phyloP scores from a whole-genome alignment of 64 coral and sea anemone genomes.

The Catalaphyllia jardinei region DNA sequence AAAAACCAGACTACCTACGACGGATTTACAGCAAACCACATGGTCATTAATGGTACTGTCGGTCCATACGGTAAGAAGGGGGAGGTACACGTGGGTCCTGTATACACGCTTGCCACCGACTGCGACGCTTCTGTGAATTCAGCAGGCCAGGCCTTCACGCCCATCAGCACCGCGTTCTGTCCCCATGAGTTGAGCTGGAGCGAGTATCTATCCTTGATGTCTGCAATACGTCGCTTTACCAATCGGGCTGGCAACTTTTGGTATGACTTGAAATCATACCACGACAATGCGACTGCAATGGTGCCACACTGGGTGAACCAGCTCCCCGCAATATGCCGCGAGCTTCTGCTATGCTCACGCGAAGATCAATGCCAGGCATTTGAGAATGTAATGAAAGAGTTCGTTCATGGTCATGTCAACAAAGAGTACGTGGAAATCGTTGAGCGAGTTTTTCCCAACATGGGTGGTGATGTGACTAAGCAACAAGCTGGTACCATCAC shows the following conservation, averaged over 20 bases:
- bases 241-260: constrained; percentile 33
- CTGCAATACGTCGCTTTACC: constrained; percentile 21
- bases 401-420: constrained; percentile 40
- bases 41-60: constrained; percentile 33
- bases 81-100: not conserved
- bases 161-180: constrained; percentile 54
- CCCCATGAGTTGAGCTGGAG: constrained; percentile 38
- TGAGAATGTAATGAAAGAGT: not conserved
- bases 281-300: constrained; percentile 17
- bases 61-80: constrained; percentile 22
- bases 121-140: constrained; percentile 45
- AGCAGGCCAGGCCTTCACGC: constrained; percentile 46
- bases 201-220: constrained; percentile 34
- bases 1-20: constrained; percentile 28
- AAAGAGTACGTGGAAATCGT: constrained; percentile 17
- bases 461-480: constrained; percentile 28
- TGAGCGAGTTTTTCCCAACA: constrained; percentile 26
- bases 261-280: not conserved
- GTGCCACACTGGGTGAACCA: constrained; percentile 19
- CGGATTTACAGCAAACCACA: constrained; percentile 47
- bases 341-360: constrained; percentile 16
- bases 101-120: constrained; percentile 42
- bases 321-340: constrained; percentile 5
- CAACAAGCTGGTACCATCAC: not conserved
- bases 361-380: constrained; percentile 34